A percentile compares a stretch with the other conserved stretches of the same genome.
Conservation (phyloP, 2,888 invertebrate genomes). For the Alsophila aescularia region DNA sequence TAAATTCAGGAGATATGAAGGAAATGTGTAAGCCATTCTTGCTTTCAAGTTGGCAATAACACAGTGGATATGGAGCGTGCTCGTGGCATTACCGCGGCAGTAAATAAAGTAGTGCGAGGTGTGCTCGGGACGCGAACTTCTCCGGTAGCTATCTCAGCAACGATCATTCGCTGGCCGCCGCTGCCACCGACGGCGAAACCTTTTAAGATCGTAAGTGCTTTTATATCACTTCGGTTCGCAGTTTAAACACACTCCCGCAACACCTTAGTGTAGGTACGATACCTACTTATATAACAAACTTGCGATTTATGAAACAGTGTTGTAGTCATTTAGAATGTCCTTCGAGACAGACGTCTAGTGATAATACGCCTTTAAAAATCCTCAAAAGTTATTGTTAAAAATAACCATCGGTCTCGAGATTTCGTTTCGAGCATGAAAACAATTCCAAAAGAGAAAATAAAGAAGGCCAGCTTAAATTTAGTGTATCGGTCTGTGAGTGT, state of each 20-base stretch:
- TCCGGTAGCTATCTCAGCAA: constrained; percentile 63
- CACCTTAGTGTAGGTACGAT: constrained; percentile 26
- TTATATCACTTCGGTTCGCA: constrained; percentile 50
- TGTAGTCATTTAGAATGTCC: not conserved
- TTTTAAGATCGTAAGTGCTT: constrained; percentile 55
- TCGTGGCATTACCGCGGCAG: constrained; percentile 79
- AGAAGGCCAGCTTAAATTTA: constrained; percentile 73
- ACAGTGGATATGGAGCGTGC: constrained; percentile 79
- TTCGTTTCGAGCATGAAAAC: constrained; percentile 52
- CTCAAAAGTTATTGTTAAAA: not conserved
- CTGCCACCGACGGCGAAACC: constrained; percentile 51
- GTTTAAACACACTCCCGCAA: constrained; percentile 44
- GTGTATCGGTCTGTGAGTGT: constrained; percentile 75
- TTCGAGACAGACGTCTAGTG: too few relatives aligned
- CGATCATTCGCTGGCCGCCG: constrained; percentile 63
- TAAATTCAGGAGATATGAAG: constrained; percentile 76
- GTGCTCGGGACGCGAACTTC: constrained; percentile 54
- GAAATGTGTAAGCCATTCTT: constrained; percentile 79
- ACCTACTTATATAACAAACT: not conserved
- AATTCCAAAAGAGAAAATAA: constrained; percentile 66
- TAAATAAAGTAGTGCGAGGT: constrained; percentile 73
- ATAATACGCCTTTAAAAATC: not conserved
- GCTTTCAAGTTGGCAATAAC: constrained; percentile 83
- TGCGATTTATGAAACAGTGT: not conserved
- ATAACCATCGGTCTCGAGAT: constrained; percentile 34